Percentiles rank a stretch among this genome's conserved stretches.
phyloP scores from a whole-genome alignment of 2,113 vertebrate genomes.

The Xerus inauris region DNA sequence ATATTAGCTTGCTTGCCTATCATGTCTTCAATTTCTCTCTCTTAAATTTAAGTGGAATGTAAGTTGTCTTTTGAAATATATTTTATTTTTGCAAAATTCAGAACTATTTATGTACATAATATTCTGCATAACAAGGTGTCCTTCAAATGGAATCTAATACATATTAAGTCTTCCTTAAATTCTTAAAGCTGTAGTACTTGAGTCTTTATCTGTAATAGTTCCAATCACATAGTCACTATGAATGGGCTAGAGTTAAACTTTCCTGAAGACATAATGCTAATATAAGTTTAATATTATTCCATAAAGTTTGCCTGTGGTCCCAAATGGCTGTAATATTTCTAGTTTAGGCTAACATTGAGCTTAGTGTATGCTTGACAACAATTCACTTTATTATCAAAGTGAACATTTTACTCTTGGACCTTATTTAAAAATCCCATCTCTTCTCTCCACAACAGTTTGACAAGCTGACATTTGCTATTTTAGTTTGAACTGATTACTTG shows the following conservation, averaged over 20 bases:
- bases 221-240: too few species aligned
- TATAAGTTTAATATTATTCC: slow-evolving; percentile 39
- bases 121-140: not conserved
- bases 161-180: slow-evolving; percentile 3
- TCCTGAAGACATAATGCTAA: not conserved
- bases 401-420: not conserved
- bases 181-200: not conserved
- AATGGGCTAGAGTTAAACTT: not conserved
- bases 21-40: not conserved
- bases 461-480: slow-evolving; percentile 3
- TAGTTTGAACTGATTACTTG: not conserved
- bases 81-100: not conserved
- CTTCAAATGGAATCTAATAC: not conserved
- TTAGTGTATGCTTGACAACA: not conserved
- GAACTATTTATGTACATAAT: not conserved
- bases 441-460: not conserved
- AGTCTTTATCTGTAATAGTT: not conserved
- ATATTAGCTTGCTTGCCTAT: not conserved
- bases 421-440: slow-evolving; percentile 26
- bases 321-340: not conserved
- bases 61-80: slow-evolving; percentile 18
- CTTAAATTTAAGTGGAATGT: not conserved
- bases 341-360: not conserved
- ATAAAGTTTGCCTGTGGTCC: not conserved
- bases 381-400: slow-evolving; percentile 19